Base-by-base conservation (phyloP, 2,888 invertebrate genomes). In the Romanomermis culicivorax region DNA sequence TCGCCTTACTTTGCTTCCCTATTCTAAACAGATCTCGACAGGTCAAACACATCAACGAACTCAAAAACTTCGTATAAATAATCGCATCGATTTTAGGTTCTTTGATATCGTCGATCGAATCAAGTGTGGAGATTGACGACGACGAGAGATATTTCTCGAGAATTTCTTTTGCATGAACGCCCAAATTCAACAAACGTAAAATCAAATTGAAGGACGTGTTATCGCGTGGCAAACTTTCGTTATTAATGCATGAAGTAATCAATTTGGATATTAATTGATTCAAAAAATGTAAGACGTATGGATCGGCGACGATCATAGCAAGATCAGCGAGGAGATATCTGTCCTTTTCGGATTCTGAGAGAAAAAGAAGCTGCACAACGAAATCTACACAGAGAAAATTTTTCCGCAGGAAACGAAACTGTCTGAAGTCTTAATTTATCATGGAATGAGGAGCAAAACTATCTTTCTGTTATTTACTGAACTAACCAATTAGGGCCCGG, bases 221-320 rank as follows among this genome's bases (percentile, higher is more conserved):
- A n/a, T 51, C 51, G 2, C 51, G 4, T 2, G 51, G 51, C n/a
- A 51, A 3, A 4, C 20, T 30, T 7, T 51, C 51, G 4, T 29
- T 24, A 11, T 3, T 20, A 3, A 11, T 17, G 36, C 51, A 51
- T 3, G 58, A 57, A n/a, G 36, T 47, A 4, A 61, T 29, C 11
- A 58, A 47, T 43, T 57, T 59, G 14, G 61, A 49, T 2, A 57
- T 57, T 36, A 60, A 49, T 11, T 59, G 51, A 43, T 59, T 50
- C n/a, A 64, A 50, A 51, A 64, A 63, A 49, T 64, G 60, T n/a
- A 62, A 51, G 3, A 61, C 60, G 52, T 64, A 62, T 1, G 61
- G 58, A 53, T 64, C 64, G 14, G 58, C 61, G 17, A 60, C 59
- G 25, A 64, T 54, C 60, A 64, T 58, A 7, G 62, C 58, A 30